Conservation (phyloP, 1,140 invertebrate genomes). For the Drosophila ohnishii region DNA sequence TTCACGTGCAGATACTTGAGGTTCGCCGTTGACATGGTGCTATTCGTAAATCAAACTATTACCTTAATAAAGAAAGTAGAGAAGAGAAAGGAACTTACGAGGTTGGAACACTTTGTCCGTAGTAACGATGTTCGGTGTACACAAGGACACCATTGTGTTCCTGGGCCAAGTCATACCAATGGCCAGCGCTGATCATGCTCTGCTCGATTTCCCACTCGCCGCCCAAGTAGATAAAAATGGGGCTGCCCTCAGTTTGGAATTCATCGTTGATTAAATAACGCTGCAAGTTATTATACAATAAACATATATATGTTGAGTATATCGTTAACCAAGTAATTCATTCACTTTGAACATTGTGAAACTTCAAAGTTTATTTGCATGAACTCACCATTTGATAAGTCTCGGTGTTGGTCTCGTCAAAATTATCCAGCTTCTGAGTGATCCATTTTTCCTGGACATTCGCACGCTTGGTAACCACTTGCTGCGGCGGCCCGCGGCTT, state of each 20-base stretch:
- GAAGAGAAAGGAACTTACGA: slow-evolving; percentile 67
- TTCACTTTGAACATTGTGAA: not conserved
- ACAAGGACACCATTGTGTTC: slow-evolving; percentile 86
- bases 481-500: slow-evolving; percentile 62
- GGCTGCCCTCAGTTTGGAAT: slow-evolving; percentile 82
- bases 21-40: slow-evolving; percentile 85
- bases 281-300: slow-evolving; percentile 17
- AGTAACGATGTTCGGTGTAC: slow-evolving; percentile 92
- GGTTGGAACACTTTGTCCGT: slow-evolving; percentile 90
- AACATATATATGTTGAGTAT: too few relatives aligned
- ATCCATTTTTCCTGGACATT: slow-evolving; percentile 63
- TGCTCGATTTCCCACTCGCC: slow-evolving; percentile 86
- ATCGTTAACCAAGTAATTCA: not conserved
- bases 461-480: slow-evolving; percentile 6
- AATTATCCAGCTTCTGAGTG: slow-evolving; percentile 86
- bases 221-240: slow-evolving; percentile 90
- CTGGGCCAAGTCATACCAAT: slow-evolving; percentile 85
- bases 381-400: slow-evolving; percentile 86
- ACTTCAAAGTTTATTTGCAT: not conserved
- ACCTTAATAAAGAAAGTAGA: too few relatives aligned
- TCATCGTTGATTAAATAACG: slow-evolving; percentile 79
- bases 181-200: slow-evolving; percentile 83
- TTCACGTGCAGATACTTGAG: slow-evolving; percentile 87
- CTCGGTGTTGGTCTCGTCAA: slow-evolving; percentile 86
- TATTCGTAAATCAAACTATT: slow-evolving; percentile 45